These are phyloP conservation scores for Colletes gigas DNA, from an alignment of 1,140 invertebrate species.

Conservation along the genomic window DNA sequence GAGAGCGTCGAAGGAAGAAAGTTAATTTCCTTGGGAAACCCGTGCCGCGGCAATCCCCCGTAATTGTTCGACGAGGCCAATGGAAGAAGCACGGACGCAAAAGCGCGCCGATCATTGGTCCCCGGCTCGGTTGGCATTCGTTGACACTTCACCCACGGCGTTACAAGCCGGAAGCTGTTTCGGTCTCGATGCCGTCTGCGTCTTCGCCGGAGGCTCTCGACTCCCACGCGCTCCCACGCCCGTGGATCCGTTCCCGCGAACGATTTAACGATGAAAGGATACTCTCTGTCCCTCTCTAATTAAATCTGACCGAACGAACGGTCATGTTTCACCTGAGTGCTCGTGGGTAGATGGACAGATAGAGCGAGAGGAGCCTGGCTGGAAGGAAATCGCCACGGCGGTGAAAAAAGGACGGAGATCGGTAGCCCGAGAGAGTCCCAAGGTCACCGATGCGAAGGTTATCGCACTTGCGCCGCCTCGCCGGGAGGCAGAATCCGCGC, in stretches of 20 bases:
- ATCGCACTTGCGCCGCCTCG: constrained; percentile 63
- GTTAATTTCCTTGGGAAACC: neutral
- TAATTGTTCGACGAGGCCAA: neutral
- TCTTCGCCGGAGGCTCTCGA: constrained; percentile 1
- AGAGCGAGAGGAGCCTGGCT: constrained; percentile 29
- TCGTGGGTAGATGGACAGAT: constrained; percentile 21
- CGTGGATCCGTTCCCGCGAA: neutral
- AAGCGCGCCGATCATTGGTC: neutral
- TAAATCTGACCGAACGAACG: constrained; percentile 49
- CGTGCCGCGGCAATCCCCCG: too few species aligned
- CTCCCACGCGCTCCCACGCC: constrained; percentile 27
- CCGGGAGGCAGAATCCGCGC: constrained; percentile 57
- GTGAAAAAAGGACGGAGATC: constrained; percentile 29
- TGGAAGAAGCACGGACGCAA: neutral
- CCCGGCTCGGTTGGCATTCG: neutral
- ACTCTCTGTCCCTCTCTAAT: constrained; percentile 46
- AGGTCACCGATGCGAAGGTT: constrained; percentile 77
- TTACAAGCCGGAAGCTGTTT: constrained; percentile 10
- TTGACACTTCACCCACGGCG: neutral
- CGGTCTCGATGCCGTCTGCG: neutral
- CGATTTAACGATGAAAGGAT: constrained; percentile 15
- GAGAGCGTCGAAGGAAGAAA: too few species aligned
- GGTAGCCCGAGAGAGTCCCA: constrained; percentile 65
- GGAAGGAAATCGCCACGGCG: neutral
- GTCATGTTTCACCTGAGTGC: constrained; percentile 66